These are phyloP conservation scores for Notodonta dromedarius DNA, from an alignment of 2,888 invertebrate genomes.

Conservation along the genomic window DNA sequence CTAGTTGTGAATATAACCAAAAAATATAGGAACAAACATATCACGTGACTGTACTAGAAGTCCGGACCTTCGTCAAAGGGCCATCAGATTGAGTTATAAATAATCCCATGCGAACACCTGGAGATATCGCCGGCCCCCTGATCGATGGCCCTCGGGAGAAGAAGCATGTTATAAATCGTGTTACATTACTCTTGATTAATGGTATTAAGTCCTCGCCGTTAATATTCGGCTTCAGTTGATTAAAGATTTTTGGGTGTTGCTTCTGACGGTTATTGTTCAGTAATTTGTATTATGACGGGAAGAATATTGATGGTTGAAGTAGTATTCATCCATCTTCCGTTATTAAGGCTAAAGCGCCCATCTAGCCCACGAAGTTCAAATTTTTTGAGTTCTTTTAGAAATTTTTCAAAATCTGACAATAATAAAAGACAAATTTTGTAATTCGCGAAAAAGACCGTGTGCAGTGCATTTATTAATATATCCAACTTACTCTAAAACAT, in stretches of 20 bases:
- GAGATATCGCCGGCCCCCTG: conserved; percentile 33
- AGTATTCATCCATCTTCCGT: too few species aligned
- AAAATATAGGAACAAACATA: too few species aligned
- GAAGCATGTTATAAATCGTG: conserved; percentile 27
- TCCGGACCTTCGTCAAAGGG: conserved; percentile 17
- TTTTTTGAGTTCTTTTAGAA: too few species aligned
- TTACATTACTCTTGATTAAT: conserved; percentile 26
- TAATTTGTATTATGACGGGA: background rate
- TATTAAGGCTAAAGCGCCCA: too few species aligned
- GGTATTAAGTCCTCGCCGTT: conserved; percentile 2
- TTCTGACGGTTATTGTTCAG: background rate
- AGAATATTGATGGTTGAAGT: background rate
- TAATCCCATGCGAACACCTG: conserved; percentile 36
- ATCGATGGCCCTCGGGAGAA: conserved; percentile 34
- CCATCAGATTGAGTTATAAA: conserved; percentile 43
- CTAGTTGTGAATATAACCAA: too few species aligned
- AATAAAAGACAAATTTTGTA: too few species aligned
- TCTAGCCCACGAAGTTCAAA: too few species aligned
- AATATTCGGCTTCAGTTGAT: conserved; percentile 1
- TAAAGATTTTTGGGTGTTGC: background rate
- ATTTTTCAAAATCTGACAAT: too few species aligned
- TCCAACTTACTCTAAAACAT: too few species aligned
- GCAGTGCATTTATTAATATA: too few species aligned
- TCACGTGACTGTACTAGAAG: too few species aligned
- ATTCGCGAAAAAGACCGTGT: too few species aligned